Evolutionary conservation across 1,140 invertebrate species (phyloP), one percentile per base, ranked within the genome.

Genomic region (Lepidurus arcticus): DNA sequence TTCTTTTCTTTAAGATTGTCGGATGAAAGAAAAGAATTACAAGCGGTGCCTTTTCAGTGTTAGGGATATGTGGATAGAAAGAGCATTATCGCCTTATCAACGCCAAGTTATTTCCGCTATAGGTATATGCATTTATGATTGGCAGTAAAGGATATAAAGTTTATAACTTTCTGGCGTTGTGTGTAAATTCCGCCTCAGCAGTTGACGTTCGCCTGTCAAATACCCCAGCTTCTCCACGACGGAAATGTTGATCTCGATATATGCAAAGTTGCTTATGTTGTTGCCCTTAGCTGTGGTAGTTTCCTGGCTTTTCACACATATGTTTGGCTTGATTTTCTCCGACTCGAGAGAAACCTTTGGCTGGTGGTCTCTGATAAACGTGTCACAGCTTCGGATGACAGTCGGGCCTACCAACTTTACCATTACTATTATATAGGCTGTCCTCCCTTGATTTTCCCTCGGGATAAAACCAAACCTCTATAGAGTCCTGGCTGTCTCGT

Each of bases 181-280:
- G 21, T 65, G 53, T 65, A 21, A 65, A 65, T 16, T 65, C 13
- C 13, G 53, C 53, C 8, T 16, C 13, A 65, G 9, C 16, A 10
- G 53, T 21, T 65, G 53, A 65, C 21, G 21, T 65, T 65, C 21
- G 53, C 53, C 53, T 65, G 53, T 65, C 53, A 65, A 65, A 65
- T 65, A n/a, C 34, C 21, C 21, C 53, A 65, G 53, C 53, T 65
- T 65, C 53, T 65, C 53, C 53, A 65, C 53, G 53, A 16, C 53
- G 53, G 53, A 65, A 65, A 65, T 65, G 53, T 65, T 65, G 53
- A 65, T 65, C 53, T 65, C 53, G 53, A 65, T 65, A 21, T 65
- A 13, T 21, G 16, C 53, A 21, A 65, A 65, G 53, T 65, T 65
- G 53, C 53, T 65, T 65, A 21, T 13, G 53, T n/a, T 65, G 13